Conservation (phyloP, 2,888 invertebrate species). For the Eupithecia pulchellata region DNA sequence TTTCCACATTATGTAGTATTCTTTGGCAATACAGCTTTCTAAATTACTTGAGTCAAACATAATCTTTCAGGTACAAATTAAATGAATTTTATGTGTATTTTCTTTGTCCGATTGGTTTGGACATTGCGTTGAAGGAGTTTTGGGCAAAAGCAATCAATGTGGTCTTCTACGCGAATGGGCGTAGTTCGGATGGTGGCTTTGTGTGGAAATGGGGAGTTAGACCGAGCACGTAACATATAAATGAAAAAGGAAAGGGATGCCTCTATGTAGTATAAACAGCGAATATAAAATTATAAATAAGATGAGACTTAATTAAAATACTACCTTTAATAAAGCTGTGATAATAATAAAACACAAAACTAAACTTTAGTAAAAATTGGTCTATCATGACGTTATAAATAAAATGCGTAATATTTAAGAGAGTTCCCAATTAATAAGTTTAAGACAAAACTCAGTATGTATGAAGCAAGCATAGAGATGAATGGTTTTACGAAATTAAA, state of each 20-base stretch:
- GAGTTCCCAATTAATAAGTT: too few species aligned
- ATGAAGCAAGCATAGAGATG: too few species aligned
- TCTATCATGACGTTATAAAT: too few species aligned
- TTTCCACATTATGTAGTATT: background rate
- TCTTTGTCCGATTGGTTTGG: background rate
- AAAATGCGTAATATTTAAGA: too few species aligned
- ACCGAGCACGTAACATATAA: background rate
- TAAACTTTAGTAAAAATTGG: too few species aligned
- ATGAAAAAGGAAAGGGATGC: background rate
- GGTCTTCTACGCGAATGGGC: background rate
- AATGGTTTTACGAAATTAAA: too few species aligned
- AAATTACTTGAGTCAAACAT: background rate
- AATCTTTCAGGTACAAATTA: background rate
- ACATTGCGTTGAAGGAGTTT: background rate
- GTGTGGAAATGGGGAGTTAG: background rate
- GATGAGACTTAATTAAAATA: background rate
- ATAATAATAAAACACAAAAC: background rate
- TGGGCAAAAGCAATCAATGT: conserved; percentile 1
- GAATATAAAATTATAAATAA: background rate
- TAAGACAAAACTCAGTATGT: too few species aligned
- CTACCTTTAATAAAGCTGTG: background rate
- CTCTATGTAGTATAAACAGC: background rate
- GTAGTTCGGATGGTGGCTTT: background rate
- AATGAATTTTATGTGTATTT: background rate
- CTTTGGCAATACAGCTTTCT: background rate